These are phyloP conservation scores for Clusia tigrina DNA, from an alignment of 2,888 invertebrate genomes.

Conservation along the genomic window DNA sequence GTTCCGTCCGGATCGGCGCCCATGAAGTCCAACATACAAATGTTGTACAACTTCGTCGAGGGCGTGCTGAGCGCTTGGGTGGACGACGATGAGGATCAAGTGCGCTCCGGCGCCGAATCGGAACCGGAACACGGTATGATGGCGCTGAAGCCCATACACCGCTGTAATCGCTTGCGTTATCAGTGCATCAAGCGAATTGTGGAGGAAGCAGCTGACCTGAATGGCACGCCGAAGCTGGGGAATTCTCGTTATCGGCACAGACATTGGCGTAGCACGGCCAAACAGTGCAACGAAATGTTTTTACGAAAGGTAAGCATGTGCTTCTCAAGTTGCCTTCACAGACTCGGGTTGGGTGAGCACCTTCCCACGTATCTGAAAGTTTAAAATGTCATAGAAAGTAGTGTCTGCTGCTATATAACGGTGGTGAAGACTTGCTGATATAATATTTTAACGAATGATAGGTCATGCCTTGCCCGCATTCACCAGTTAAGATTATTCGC, in stretches of 20 bases:
- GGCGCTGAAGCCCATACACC: conserved; percentile 61
- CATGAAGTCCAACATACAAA: conserved; percentile 80
- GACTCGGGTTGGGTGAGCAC: too few species aligned
- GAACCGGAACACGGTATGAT: conserved; percentile 74
- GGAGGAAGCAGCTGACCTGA: conserved; percentile 74
- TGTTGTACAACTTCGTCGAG: conserved; percentile 83
- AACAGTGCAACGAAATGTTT: conserved; percentile 88
- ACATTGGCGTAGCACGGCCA: conserved; percentile 86
- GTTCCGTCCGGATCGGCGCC: conserved; percentile 64
- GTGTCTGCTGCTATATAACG: too few species aligned
- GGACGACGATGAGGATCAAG: conserved; percentile 70
- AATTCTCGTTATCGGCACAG: conserved; percentile 78
- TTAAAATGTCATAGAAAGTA: too few species aligned
- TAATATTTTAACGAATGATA: too few species aligned
- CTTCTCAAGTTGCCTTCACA: too few species aligned
- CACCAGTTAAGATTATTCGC: too few species aligned
- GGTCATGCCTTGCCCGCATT: too few species aligned
- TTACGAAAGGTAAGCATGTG: conserved; percentile 79
- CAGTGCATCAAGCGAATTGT: conserved; percentile 75
- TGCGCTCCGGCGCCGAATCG: conserved; percentile 77
- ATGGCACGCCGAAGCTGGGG: conserved; percentile 73
- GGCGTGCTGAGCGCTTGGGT: conserved; percentile 82
- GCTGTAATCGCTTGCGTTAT: conserved; percentile 71
- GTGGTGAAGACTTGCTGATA: too few species aligned
- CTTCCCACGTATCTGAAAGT: too few species aligned